Conservation (phyloP, 2,113 vertebrate species). For the Pelecanoides urinatrix region DNA sequence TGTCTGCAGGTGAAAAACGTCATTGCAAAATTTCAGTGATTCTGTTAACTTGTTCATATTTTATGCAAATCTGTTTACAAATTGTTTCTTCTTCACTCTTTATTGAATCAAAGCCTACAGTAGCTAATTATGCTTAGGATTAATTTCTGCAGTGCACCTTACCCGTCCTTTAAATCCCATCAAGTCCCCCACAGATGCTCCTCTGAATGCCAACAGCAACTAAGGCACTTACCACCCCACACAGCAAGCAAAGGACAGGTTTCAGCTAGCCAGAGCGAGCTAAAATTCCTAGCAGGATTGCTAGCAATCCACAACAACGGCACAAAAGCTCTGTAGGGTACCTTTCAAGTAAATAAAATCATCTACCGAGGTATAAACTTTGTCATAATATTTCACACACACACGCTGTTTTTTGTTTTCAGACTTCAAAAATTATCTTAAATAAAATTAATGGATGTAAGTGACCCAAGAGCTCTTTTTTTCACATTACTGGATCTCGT, state of each 20-base stretch:
- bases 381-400: no score
- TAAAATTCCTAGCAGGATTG: neutral
- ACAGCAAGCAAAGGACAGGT: neutral
- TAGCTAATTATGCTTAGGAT: neutral
- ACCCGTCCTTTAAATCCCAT: neutral
- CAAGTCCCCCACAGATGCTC: neutral
- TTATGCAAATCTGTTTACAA: neutral
- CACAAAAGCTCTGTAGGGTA: neutral
- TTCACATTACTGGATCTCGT: neutral
- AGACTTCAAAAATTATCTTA: neutral
- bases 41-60: neutral
- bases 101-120: neutral
- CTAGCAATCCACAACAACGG: neutral
- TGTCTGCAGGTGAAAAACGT: neutral
- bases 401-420: neutral
- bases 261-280: neutral
- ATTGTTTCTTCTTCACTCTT: rapidly evolving
- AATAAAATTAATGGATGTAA: neutral
- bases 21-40: neutral
- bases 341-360: neutral
- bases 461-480: neutral
- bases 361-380: neutral
- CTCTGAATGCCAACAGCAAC: neutral
- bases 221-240: neutral
- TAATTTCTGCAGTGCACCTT: neutral